Base-by-base conservation (phyloP, 2,113 vertebrate species). In the Gymnorhina tibicen region DNA sequence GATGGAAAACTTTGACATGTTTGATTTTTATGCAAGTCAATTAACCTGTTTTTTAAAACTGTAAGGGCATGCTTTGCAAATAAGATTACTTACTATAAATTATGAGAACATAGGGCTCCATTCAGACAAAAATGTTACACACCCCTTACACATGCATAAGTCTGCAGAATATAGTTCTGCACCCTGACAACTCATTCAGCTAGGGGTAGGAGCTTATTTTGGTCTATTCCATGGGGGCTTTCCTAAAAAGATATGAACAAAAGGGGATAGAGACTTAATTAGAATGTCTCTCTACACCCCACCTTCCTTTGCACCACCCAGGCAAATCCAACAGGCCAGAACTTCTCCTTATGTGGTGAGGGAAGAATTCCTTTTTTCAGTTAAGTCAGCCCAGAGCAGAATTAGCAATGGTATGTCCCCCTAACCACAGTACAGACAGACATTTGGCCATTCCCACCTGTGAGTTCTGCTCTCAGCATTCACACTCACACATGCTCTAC, bases 1-100 rank as follows among this genome's bases (percentile, higher is more conserved):
- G 97, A 97, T 97, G 97, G 97, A 98, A 98, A 98, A 97, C 96
- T 98, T 96, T 94, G 97, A 98, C 97, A 98, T 98, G 98, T 98
- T 97, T 98, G 98, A 98, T 98, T 98, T 98, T 98, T 98, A 98
- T 98, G 98, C 98, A 98, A 97, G 98, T 98, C 98, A 98, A 98
- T 98, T 98, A 98, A 98, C 97, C 98, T 98, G 97, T 98, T 98
- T 98, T 98, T 98, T 97, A 97, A 98, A 98, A 98, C 96, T 97
- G 97, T 98, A 98, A 98, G 96, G 97, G 97, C 98, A 98, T 98
- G 98, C 98, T 98, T 98, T 98, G 97, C 97, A 98, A 98, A 98
- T 98, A 98, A 98, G 98, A 98, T 98, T 98, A 98, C 97, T 98
- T 98, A 98, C 97, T 98, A 98, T 98, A 98, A 98, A 98, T 98